Evolutionary conservation across 2,113 vertebrate genomes (phyloP).

Genomic region (Vidua chalybeata): DNA sequence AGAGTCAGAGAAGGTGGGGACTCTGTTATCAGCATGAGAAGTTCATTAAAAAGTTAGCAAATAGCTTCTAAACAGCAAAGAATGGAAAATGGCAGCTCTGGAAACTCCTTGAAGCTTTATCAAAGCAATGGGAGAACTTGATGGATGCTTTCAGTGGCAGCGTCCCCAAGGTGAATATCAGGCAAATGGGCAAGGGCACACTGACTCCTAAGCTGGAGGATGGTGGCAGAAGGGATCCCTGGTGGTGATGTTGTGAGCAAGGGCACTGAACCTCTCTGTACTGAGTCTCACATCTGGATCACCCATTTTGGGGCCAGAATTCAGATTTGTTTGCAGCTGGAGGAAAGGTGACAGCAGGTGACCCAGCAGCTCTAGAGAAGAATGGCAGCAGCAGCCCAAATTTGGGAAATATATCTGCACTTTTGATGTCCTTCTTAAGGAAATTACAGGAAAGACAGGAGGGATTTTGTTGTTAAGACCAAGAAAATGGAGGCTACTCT

Average conservation of each 20-base stretch:
- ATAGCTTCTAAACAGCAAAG: background rate
- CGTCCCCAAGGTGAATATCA: rapidly evolving
- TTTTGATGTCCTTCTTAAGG: background rate
- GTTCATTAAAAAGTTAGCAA: background rate
- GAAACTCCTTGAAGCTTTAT: background rate
- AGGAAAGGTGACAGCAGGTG: background rate
- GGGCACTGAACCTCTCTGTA: background rate
- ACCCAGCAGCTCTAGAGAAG: background rate
- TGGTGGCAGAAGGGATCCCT: background rate
- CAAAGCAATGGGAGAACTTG: background rate
- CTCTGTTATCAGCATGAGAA: background rate
- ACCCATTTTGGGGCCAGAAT: background rate
- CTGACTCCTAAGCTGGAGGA: background rate
- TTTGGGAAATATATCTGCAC: background rate
- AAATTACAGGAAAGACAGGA: background rate
- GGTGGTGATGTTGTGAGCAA: background rate
- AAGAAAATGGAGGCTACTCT: background rate
- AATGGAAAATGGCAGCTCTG: background rate
- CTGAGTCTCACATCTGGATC: rapidly evolving
- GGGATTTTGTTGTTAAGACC: background rate
- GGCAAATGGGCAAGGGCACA: background rate
- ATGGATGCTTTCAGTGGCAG: background rate
- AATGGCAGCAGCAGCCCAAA: background rate
- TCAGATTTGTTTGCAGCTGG: background rate
- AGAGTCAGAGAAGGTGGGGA: background rate